Base-by-base conservation (phyloP, 2,797 vertebrate genomes). In the Florisuga fusca region DNA sequence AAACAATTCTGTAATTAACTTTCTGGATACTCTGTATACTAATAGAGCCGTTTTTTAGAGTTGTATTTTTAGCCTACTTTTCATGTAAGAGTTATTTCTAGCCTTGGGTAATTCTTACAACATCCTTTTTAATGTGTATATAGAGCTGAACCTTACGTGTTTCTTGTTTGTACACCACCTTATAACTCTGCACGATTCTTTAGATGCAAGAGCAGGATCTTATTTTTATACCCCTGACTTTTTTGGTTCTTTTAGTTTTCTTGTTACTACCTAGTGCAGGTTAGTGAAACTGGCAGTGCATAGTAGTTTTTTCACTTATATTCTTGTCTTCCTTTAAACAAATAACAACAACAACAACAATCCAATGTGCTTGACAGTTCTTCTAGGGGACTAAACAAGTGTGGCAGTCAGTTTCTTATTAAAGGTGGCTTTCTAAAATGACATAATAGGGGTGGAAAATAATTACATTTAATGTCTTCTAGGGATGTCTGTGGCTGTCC, bases 171-270 rank as follows among this genome's bases (percentile, higher is more conserved):
- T 84, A 64, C 72, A 87, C 88, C 53, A 82, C 63, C 43, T 91
- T 87, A 79, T 8, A 89, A 41, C 84, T 74, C 84, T 92, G 31
- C 76, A 92, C 82, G 23, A 76, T 93, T 93, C 95, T 92, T 93
- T 59, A 89, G 63, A 51, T 6, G 78, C 82, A 95, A 92, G 78
- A 93, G 79, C 51, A 51, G 51, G 89, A 50, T 96, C 83, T 92
- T 93, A 51, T 67, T 91, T 95, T 96, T 95, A 87, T 92, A 93
- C 21, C 29, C 53, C 33, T 84, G 46, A 83, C 72, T 59, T 73
- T 94, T 93, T 95, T 89, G 29, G 7, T 96, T 96, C 73, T 88
- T 8, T 87, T 97, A 63, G 58, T 85, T 96, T 95, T 96, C 94
- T 91, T 64, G 31, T 41, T 91, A 64, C n/a, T 94, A 55, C 63